Percentiles rank a stretch among this genome's conserved stretches.
These are phyloP conservation scores for Hydrozoanthus tunicans DNA, from an alignment of 64 coral and sea anemone genomes.

Conservation along the genomic window DNA sequence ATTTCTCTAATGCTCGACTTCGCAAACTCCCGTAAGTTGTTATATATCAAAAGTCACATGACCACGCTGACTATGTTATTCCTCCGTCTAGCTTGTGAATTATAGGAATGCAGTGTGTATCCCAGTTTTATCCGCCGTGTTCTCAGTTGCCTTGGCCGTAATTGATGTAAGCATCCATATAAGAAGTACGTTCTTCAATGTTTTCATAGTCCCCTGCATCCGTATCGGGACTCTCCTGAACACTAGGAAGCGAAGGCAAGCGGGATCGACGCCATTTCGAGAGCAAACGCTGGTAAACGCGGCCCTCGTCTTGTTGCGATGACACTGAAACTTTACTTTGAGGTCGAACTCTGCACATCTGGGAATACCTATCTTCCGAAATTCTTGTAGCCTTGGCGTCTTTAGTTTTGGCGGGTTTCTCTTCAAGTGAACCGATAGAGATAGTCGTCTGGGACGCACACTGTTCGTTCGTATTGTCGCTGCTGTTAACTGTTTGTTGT, in stretches of 20 bases:
- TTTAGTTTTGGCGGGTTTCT: neutral
- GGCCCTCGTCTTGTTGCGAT: neutral
- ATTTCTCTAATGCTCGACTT: too few species aligned
- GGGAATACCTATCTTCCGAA: neutral
- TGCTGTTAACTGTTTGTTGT: neutral
- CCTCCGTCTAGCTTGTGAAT: too few species aligned
- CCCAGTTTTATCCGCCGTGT: too few species aligned
- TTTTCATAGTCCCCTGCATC: neutral
- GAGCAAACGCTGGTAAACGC: conserved; percentile 4
- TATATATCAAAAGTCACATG: too few species aligned
- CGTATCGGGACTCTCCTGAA: neutral
- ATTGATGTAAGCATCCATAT: neutral
- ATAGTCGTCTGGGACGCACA: neutral
- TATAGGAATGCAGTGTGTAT: too few species aligned
- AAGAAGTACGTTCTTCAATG: neutral
- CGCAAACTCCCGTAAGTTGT: too few species aligned
- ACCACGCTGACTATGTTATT: too few species aligned
- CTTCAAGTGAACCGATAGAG: too few species aligned
- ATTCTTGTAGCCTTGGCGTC: neutral
- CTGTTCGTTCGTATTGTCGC: neutral
- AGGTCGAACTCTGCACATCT: neutral
- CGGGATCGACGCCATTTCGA: conserved; percentile 9
- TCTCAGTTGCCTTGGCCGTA: neutral
- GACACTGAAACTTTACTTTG: neutral
- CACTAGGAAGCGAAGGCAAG: neutral